Base-by-base conservation (phyloP, 1,140 invertebrate genomes). In the Thalassaphorura encarpata region DNA sequence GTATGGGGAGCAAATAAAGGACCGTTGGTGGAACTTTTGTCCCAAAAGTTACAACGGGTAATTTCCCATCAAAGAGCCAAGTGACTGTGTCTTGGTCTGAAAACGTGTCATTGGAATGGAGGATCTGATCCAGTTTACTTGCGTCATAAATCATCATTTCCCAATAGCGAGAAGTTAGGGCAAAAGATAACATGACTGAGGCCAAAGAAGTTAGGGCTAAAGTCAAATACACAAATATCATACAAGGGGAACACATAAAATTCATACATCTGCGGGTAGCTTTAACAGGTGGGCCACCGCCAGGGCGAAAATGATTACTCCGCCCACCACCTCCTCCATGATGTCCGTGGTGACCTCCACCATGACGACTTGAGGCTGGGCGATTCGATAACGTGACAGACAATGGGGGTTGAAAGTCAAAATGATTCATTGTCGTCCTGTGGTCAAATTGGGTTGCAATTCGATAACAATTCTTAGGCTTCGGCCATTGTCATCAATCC, bases 101-200 rank as follows among this genome's bases (percentile, higher is more conserved):
- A 3, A 19, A 33, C 6, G 28, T 31, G 1, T 27, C 50, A 21
- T 52, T 39, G 33, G 58, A 58, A 21, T 49, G 36, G 16, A 27
- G 28, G 6, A 56, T 48, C 11, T 60, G 36, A 27, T 57, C 48
- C 19, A 46, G 43, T 15, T 61, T 33, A 1, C 60, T 55, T 6
- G 48, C 40, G 50, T 64, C 58, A 40, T 64, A 64, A 2, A 40
- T 42, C 63, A 64, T 61, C 28, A 59, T 58, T 54, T 64, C 63
- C 63, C 63, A 64, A 51, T 59, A 62, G 24, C 52, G n/a, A 8
- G 53, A 40, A 1, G 56, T 64, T 8, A 64, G 54, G 21, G 63
- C 49, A 16, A 56, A 39, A 19, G 43, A 50, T 15, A 64, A 52
- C 18, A 64, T 48, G 19, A 43, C 43, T 18, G 59, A 53, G 19